These are phyloP conservation scores for Stegana nigrithorax DNA, from an alignment of 2,888 invertebrate species.

Conservation along the genomic window DNA sequence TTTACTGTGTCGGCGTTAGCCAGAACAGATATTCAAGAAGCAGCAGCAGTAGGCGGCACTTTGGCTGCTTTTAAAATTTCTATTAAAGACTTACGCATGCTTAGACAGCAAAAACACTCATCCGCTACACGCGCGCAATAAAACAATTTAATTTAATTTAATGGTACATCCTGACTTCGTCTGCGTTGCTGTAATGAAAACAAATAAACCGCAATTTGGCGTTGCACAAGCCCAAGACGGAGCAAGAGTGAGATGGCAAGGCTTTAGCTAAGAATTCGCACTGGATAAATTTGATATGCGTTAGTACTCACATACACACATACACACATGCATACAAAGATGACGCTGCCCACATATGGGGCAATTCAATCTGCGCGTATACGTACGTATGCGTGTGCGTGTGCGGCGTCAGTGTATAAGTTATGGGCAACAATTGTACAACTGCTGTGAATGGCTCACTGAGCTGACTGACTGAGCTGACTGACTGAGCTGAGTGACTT, in stretches of 20 bases:
- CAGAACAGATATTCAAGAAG: neutral
- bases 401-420: slow-evolving; percentile 33
- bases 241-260: slow-evolving; percentile 33
- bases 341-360: neutral
- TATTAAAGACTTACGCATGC: neutral
- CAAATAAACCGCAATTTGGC: slow-evolving; percentile 56
- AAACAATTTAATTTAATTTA: slow-evolving; percentile 60
- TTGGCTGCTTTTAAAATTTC: neutral
- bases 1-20: neutral
- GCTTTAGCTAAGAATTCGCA: neutral
- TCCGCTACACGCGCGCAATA: slow-evolving; percentile 43
- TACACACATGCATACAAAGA: neutral
- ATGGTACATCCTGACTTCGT: slow-evolving; percentile 35
- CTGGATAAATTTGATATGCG: neutral
- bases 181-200: slow-evolving; percentile 45
- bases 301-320: neutral
- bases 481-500: too few species aligned
- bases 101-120: neutral
- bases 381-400: slow-evolving; percentile 16
- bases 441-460: too few species aligned
- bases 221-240: slow-evolving; percentile 20
- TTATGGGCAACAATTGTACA: slow-evolving; percentile 23
- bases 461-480: neutral
- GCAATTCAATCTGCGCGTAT: slow-evolving; percentile 33
- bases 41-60: too few species aligned